Percentiles rank a stretch among this genome's conserved stretches.
Evolutionary conservation across 1,140 invertebrate species (phyloP).

Genomic region (Drosophila tropicalis): DNA sequence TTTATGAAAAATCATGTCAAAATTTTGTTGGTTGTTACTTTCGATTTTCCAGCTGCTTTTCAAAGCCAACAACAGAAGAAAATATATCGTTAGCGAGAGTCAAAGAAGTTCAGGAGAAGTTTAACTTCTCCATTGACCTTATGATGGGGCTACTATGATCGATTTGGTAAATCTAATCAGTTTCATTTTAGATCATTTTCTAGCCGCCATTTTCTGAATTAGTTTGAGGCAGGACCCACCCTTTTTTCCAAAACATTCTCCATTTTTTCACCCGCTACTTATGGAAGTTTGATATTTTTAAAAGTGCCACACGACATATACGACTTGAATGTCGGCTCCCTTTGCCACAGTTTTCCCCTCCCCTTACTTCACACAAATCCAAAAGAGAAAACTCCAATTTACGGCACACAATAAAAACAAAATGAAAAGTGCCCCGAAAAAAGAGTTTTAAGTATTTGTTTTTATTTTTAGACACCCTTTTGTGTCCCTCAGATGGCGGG

Average conservation of each 20-base stretch:
- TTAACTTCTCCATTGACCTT: too few relatives aligned
- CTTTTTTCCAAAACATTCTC: slow-evolving; percentile 21
- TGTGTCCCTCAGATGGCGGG: slow-evolving; percentile 24
- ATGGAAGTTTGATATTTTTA: slow-evolving; percentile 61
- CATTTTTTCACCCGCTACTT: slow-evolving; percentile 35
- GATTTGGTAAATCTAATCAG: background rate
- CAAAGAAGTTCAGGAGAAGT: too few relatives aligned
- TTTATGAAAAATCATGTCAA: slow-evolving; percentile 33
- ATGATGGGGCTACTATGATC: background rate
- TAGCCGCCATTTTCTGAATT: slow-evolving; percentile 49
- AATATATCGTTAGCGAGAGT: background rate
- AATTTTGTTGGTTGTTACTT: slow-evolving; percentile 25
- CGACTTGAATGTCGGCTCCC: slow-evolving; percentile 8
- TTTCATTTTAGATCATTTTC: background rate
- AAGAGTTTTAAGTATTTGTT: slow-evolving; percentile 61
- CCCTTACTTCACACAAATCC: background rate
- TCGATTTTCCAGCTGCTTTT: slow-evolving; percentile 35
- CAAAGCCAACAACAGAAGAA: background rate
- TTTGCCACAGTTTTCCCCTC: background rate
- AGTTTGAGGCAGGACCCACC: slow-evolving; percentile 37
- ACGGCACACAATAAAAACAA: slow-evolving; percentile 71
- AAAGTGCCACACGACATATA: slow-evolving; percentile 37
- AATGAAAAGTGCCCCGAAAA: slow-evolving; percentile 60
- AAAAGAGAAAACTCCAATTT: slow-evolving; percentile 49
- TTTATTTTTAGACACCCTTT: slow-evolving; percentile 63